Base-by-base conservation (phyloP, 2,888 invertebrate species). In the Protophormia terraenovae region DNA sequence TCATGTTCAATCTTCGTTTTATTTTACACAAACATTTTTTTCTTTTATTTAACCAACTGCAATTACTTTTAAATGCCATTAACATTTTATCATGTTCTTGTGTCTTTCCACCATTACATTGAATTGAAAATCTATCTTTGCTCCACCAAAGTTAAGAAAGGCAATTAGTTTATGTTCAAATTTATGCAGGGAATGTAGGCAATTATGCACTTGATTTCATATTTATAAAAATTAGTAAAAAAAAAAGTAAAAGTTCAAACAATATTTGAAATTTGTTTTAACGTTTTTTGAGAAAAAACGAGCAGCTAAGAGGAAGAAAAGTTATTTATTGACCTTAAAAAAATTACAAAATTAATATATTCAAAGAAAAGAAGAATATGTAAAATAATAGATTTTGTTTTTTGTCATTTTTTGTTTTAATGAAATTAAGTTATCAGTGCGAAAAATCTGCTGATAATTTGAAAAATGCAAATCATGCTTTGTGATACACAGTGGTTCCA, bases 151-250 rank as follows among this genome's bases (percentile, higher is more conserved):
- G 35, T 50, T 64, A 24, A 0, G 14, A 55, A 55, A 73, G 38
- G 35, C 45, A 73, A 80, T 58, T 80, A 66, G 24, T 41, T 73
- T 45, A 38, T 58, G 60, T 60, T 19, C 8, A 50, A 60, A 50
- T 73, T 50, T 67, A 14, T 38, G 53, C 29, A 27, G 55, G 66
- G 19, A 58, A 80, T 73, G 47, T 32, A 24, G 24, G 55, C 72
- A 80, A 73, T 66, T 73, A 80, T 73, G 47, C 66, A 66, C 58
- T 66, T 80, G 66, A 80, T 73, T 73, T 78, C 35, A 22, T 32
- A 45, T 47, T 66, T 45, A 24, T 24, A 50, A 14, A 50, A 22
- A 19, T 10, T 41, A 10, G n/a, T 19, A 5, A 16, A 47, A 47
- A 47, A 60, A 10, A 1, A 3, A 29, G 47, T 0, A 19, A 29